These are phyloP conservation scores for Ectemnius lituratus DNA, from an alignment of 2,888 invertebrate species.

Conservation along the genomic window DNA sequence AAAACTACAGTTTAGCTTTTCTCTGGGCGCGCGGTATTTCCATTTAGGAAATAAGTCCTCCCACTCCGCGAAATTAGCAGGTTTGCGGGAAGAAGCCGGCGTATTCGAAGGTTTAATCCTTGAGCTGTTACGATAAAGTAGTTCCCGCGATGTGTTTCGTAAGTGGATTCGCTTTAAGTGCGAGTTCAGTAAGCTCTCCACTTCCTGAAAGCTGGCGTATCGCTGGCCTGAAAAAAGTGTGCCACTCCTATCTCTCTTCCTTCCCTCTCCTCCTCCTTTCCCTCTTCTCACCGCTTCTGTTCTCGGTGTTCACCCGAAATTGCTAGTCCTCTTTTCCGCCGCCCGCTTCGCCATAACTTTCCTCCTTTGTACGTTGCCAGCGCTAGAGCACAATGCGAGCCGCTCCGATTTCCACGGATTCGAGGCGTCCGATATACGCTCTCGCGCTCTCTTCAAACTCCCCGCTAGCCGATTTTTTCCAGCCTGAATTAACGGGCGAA, in stretches of 20 bases:
- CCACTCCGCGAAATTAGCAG: conserved; percentile 52
- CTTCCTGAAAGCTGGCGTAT: conserved; percentile 1
- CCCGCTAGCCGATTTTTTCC: neutral
- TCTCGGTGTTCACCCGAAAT: neutral
- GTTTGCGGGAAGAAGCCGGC: neutral
- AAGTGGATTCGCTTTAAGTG: conserved; percentile 47
- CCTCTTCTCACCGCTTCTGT: neutral
- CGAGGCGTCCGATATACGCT: neutral
- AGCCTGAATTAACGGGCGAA: neutral
- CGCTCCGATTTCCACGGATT: conserved; percentile 8
- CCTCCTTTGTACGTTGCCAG: neutral
- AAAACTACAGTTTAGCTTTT: conserved; percentile 23
- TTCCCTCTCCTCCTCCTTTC: neutral
- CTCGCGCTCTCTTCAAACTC: neutral
- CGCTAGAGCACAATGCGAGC: neutral
- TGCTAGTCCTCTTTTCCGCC: neutral
- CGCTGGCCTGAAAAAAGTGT: neutral
- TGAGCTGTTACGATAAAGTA: conserved; percentile 28
- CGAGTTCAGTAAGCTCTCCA: conserved; percentile 36
- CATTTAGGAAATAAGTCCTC: conserved; percentile 43
- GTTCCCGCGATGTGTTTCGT: conserved; percentile 32
- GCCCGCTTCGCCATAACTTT: neutral
- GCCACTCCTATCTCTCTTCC: neutral
- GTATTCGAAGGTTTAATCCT: conserved; percentile 48
- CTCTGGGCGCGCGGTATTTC: conserved; percentile 34